Base-by-base conservation (phyloP, 2,888 invertebrate species). In the Cryptocheilus praepositus region DNA sequence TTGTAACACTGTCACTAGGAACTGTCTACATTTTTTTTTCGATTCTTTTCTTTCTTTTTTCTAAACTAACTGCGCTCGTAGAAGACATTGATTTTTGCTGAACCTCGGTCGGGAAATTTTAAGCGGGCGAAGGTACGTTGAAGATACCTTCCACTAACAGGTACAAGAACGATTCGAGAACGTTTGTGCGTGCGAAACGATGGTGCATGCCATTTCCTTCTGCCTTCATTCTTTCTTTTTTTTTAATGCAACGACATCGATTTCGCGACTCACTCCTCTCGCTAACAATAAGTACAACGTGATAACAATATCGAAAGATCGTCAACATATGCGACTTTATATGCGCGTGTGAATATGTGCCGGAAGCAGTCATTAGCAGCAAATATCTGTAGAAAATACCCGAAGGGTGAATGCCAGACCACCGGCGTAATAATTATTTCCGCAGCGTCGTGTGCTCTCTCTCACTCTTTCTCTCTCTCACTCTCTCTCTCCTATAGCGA, bases 1-100 rank as follows among this genome's bases (percentile, higher is more conserved):
- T 67, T 72, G 70, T 73, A 75, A 49, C 70, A 66, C 49, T 61
- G 58, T 54, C 36, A 36, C 78, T 78, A 78, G 78, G 78, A 77
- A 77, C 77, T 77, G 77, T 66, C 77, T 77, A 77, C 75, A 56
- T 64, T 54, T 61, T 36, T 36, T 36, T 36, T 36, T 11, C 28
- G 28, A 7, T 36, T 36, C 8, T 36, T 36, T 36, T 36, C 36
- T 36, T 11, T 7, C 13, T 36, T 36, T 36, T 36, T 11, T 36
- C 36, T 36, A 36, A 58, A 66, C 72, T 77, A 77, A 54, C 54
- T 69, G 67, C 69, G 63, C 66, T 77, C 69, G 66, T 66, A 74
- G 79, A 75, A 73, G 70, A 77, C 71, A 76, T 77, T 64, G 74
- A 76, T 76, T 63, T 54, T 36, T 21, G 16, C 15, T 11, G 51